phyloP scores from a whole-genome alignment of 1,140 invertebrate genomes.

The Monochamus saltuarius region DNA sequence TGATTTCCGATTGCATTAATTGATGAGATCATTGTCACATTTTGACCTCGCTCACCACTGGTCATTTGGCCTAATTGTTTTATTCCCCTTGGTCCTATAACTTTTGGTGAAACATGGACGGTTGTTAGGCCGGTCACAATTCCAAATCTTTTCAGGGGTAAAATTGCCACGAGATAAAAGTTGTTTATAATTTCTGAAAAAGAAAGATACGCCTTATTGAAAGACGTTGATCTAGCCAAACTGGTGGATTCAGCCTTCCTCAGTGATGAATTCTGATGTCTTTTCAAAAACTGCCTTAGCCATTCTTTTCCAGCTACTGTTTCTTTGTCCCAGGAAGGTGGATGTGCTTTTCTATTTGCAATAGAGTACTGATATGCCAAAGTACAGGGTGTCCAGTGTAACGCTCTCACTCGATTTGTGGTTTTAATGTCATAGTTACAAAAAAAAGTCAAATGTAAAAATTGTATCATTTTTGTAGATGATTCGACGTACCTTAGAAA shows the following conservation, averaged over 20 bases:
- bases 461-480: too few relatives aligned
- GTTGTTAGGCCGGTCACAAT: conserved; percentile 33
- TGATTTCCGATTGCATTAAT: conserved; percentile 47
- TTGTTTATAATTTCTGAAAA: conserved; percentile 31
- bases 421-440: too few relatives aligned
- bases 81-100: conserved; percentile 33
- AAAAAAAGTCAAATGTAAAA: too few relatives aligned
- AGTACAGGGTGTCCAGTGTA: too few relatives aligned
- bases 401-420: too few relatives aligned
- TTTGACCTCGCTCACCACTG: conserved; percentile 42
- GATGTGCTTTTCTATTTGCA: too few relatives aligned
- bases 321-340: too few relatives aligned
- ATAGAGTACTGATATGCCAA: too few relatives aligned
- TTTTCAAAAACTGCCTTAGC: too few relatives aligned
- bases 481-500: too few relatives aligned
- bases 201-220: conserved; percentile 31
- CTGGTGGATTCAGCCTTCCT: conserved; percentile 6
- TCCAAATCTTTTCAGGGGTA: conserved; percentile 31
- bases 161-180: conserved; percentile 38
- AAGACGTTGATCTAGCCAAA: conserved; percentile 32
- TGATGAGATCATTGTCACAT: conserved; percentile 29
- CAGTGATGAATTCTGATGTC: too few relatives aligned
- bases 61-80: conserved; percentile 49
- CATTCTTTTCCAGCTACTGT: too few relatives aligned
- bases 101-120: conserved; percentile 35